Percentiles rank a stretch among this genome's conserved stretches.
Evolutionary conservation across 2,797 vertebrate species (phyloP).

Genomic region (Valencia hispanica): DNA sequence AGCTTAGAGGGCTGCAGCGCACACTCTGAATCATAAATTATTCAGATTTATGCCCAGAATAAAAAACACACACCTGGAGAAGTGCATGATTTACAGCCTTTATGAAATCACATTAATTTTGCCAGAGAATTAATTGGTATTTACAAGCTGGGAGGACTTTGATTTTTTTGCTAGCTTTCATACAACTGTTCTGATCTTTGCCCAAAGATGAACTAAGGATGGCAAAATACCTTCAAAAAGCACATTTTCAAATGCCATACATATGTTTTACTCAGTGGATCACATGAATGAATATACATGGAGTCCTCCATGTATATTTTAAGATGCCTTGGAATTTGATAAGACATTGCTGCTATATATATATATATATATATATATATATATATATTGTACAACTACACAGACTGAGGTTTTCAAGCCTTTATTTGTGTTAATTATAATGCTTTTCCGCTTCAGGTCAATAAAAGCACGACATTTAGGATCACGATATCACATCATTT

Average conservation of each 20-base stretch:
- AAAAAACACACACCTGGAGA: slow-evolving; percentile 3
- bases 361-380: too few relatives aligned
- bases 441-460: not conserved
- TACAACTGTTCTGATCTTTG: too few relatives aligned
- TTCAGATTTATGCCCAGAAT: not conserved
- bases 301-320: too few relatives aligned
- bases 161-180: too few relatives aligned
- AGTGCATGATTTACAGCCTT: slow-evolving; percentile 15
- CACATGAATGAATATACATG: too few relatives aligned
- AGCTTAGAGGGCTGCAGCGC: slow-evolving; percentile 1
- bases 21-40: not conserved
- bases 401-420: not conserved
- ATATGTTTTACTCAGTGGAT: slow-evolving; percentile 2
- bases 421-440: not conserved
- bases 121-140: not conserved
- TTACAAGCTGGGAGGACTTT: too few relatives aligned
- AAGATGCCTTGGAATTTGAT: not conserved
- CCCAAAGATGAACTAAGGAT: slow-evolving; percentile 7
- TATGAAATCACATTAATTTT: slow-evolving; percentile 3
- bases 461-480: not conserved
- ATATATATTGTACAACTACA: too few relatives aligned
- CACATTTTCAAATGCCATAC: slow-evolving; percentile 47
- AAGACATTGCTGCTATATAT: too few relatives aligned
- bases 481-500: not conserved
- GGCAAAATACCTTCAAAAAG: slow-evolving; percentile 35